Evolutionary conservation across 1,140 invertebrate genomes (phyloP).

Genomic region (Macrobrachium rosenbergii): DNA sequence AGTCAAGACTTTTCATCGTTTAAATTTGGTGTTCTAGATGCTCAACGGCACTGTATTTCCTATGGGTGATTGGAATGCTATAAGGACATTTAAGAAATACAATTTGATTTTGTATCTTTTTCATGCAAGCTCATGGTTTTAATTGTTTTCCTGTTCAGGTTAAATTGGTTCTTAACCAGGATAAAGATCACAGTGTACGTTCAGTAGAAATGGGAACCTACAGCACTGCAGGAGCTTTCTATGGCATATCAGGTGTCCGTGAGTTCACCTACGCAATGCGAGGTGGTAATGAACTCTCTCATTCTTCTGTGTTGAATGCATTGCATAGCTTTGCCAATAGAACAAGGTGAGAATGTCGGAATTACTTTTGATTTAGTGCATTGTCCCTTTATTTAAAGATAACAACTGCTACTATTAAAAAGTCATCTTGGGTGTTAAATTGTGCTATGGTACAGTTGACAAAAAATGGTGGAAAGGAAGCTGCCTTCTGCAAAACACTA

Average conservation of each 20-base stretch:
- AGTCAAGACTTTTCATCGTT: too few species aligned
- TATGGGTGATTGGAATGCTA: too few species aligned
- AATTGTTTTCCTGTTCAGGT: constrained; percentile 56
- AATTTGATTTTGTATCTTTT: background rate
- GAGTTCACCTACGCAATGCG: constrained; percentile 69
- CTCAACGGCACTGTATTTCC: too few species aligned
- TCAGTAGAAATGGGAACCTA: constrained; percentile 70
- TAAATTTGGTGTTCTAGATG: too few species aligned
- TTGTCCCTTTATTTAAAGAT: too few species aligned
- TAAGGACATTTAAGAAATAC: too few species aligned
- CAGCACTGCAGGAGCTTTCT: constrained; percentile 70
- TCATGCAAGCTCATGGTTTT: background rate
- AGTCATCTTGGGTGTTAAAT: too few species aligned
- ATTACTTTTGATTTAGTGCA: too few species aligned
- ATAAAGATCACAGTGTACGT: constrained; percentile 70
- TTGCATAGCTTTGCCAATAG: constrained; percentile 69
- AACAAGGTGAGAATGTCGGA: constrained; percentile 38
- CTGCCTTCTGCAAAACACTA: too few species aligned
- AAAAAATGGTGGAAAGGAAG: too few species aligned
- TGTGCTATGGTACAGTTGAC: too few species aligned
- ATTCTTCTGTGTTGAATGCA: constrained; percentile 68
- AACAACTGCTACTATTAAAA: too few species aligned
- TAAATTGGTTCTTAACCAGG: constrained; percentile 69
- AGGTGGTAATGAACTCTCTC: constrained; percentile 71
- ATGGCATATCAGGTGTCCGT: constrained; percentile 69